Evolutionary conservation across 2,888 invertebrate species (phyloP).

Genomic region (Antitype chi): DNA sequence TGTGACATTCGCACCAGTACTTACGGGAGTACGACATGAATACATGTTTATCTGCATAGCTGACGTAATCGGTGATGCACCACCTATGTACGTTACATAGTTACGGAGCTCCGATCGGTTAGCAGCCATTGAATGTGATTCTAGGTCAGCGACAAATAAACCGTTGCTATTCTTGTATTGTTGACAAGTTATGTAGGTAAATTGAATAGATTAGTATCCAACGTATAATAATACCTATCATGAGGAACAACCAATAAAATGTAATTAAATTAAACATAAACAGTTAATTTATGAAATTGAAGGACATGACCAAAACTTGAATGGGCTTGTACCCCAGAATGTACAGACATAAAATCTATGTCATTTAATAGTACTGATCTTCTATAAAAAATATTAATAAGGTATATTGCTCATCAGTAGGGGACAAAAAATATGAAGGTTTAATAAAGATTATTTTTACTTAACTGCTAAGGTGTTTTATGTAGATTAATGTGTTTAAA

Average conservation of each 20-base stretch:
- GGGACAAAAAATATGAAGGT: too few species aligned
- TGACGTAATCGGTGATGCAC: constrained; percentile 48
- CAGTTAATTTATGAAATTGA: too few species aligned
- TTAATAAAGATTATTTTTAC: too few species aligned
- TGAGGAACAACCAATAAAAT: not conserved
- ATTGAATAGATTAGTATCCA: not conserved
- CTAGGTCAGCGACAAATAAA: constrained; percentile 27
- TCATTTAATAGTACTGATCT: too few species aligned
- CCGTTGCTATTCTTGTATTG: constrained; percentile 12
- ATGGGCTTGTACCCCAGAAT: too few species aligned
- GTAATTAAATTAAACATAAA: too few species aligned
- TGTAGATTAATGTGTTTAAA: too few species aligned
- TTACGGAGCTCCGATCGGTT: constrained; percentile 17
- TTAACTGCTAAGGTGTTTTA: too few species aligned
- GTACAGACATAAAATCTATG: too few species aligned
- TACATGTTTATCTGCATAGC: constrained; percentile 39
- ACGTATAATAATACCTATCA: not conserved
- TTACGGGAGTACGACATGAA: constrained; percentile 28
- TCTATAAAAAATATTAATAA: too few species aligned
- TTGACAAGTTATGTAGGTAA: constrained; percentile 8
- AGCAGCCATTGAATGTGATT: constrained; percentile 32
- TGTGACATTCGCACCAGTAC: constrained; percentile 37
- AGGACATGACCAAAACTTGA: too few species aligned
- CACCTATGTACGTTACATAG: constrained; percentile 9
- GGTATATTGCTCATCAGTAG: too few species aligned